Conservation (phyloP, 2,888 invertebrate genomes). For the Noctua comes region DNA sequence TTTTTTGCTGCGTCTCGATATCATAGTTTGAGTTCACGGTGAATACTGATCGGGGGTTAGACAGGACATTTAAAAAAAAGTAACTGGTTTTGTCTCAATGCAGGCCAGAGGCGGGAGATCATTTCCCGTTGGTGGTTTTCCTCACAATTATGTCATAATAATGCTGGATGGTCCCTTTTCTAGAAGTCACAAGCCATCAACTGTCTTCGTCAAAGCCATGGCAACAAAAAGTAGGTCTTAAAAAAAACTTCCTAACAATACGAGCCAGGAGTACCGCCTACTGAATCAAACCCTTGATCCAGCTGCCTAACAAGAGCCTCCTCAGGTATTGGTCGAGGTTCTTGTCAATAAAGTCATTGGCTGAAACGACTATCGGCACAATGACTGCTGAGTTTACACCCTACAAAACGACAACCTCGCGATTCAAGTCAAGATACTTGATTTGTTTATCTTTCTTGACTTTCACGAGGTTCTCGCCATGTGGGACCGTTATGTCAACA, state of each 20-base stretch:
- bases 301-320: background rate
- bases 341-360: no score
- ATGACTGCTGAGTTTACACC: no score
- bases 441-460: no score
- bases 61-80: background rate
- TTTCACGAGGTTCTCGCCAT: no score
- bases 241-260: no score
- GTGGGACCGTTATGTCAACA: no score
- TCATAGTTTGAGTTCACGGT: constrained; percentile 41
- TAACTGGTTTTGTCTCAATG: background rate
- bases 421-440: no score
- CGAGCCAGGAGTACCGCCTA: no score
- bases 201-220: background rate
- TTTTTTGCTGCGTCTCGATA: constrained; percentile 44
- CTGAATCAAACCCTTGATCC: no score
- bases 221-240: background rate
- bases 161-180: background rate
- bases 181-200: background rate
- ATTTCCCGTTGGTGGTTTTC: background rate
- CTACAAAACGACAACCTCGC: no score
- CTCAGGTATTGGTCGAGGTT: background rate
- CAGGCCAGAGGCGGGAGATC: background rate
- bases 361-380: no score
- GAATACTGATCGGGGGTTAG: no score
- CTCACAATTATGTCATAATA: background rate